Evolutionary conservation across 2,888 invertebrate species (phyloP).

Genomic region (Lochmaea crataegi): DNA sequence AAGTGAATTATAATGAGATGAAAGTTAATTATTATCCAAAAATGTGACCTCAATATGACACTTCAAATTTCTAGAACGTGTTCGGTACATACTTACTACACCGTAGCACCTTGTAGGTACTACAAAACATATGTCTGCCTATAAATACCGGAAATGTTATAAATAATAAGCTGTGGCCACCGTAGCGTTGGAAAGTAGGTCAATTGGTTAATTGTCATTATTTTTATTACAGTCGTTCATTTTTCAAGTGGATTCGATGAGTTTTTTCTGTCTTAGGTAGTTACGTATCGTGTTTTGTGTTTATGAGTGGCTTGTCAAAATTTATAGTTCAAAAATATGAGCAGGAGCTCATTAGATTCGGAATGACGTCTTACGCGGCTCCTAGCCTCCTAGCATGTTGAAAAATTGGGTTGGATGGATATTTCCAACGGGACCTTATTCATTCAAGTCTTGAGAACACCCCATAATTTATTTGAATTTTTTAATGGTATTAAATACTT

Average conservation of each 20-base stretch:
- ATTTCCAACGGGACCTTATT: too few species aligned
- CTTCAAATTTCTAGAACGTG: background rate
- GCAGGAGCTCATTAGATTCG: too few species aligned
- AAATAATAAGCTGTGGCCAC: conserved; percentile 13
- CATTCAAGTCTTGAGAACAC: too few species aligned
- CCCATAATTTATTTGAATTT: too few species aligned
- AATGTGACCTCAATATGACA: conserved; percentile 7
- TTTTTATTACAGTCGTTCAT: conserved; percentile 14
- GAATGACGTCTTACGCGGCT: too few species aligned
- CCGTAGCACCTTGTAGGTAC: conserved; percentile 17
- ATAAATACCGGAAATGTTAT: conserved; percentile 23
- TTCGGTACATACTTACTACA: background rate
- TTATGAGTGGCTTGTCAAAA: conserved; percentile 21
- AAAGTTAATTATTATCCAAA: background rate
- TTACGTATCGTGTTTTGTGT: conserved; percentile 6
- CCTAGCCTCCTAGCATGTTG: too few species aligned
- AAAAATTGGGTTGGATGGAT: too few species aligned
- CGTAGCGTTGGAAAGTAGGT: conserved; percentile 26
- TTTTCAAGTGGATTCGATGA: background rate
- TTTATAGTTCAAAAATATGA: background rate
- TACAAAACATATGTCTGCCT: conserved; percentile 13
- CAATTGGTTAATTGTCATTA: conserved; percentile 27
- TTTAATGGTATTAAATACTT: too few species aligned
- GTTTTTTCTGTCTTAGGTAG: conserved; percentile 6
- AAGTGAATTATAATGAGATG: background rate